Evolutionary conservation across 2,888 invertebrate genomes (phyloP).

Genomic region (Rhabditoides inermis): DNA sequence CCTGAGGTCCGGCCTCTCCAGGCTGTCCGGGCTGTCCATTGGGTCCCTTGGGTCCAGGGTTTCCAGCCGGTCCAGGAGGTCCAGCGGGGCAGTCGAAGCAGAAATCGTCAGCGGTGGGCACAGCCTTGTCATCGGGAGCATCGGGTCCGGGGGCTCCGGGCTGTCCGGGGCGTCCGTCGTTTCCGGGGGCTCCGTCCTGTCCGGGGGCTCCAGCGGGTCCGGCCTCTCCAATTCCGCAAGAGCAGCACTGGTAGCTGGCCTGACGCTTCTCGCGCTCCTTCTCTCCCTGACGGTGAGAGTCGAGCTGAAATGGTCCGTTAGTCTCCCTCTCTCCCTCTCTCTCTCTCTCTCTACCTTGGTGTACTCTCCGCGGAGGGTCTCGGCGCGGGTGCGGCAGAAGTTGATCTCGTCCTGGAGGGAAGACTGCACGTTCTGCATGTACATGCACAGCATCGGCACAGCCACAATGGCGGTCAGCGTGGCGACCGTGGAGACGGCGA

Average conservation of each 20-base stretch:
- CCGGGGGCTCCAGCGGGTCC: slow-evolving; percentile 31
- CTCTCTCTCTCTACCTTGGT: slow-evolving; percentile 21
- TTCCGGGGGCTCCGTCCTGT: slow-evolving; percentile 27
- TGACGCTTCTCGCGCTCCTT: slow-evolving; percentile 15
- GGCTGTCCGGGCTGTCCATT: slow-evolving; percentile 32
- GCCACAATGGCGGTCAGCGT: slow-evolving; percentile 37
- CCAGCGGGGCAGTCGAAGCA: slow-evolving; percentile 36
- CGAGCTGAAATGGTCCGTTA: slow-evolving; percentile 11
- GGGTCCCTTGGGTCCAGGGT: slow-evolving; percentile 35
- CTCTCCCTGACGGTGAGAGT: slow-evolving; percentile 13
- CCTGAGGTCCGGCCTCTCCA: slow-evolving; percentile 30
- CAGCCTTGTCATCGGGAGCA: slow-evolving; percentile 24
- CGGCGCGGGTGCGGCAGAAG: slow-evolving; percentile 24
- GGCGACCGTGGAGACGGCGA: slow-evolving; percentile 39
- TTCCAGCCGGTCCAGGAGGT: slow-evolving; percentile 38
- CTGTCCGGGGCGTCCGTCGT: slow-evolving; percentile 30
- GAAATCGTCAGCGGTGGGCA: slow-evolving; percentile 25
- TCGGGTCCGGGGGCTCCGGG: slow-evolving; percentile 36
- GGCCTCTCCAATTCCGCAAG: slow-evolving; percentile 29
- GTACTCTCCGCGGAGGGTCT: slow-evolving; percentile 18
- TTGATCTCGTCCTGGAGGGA: slow-evolving; percentile 36
- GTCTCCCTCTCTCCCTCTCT: too few relatives aligned
- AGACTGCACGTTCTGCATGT: slow-evolving; percentile 43
- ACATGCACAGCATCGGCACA: slow-evolving; percentile 48
- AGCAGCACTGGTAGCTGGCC: slow-evolving; percentile 23